phyloP scores from a whole-genome alignment of 1,140 invertebrate genomes.

The Drosophila setifemur region DNA sequence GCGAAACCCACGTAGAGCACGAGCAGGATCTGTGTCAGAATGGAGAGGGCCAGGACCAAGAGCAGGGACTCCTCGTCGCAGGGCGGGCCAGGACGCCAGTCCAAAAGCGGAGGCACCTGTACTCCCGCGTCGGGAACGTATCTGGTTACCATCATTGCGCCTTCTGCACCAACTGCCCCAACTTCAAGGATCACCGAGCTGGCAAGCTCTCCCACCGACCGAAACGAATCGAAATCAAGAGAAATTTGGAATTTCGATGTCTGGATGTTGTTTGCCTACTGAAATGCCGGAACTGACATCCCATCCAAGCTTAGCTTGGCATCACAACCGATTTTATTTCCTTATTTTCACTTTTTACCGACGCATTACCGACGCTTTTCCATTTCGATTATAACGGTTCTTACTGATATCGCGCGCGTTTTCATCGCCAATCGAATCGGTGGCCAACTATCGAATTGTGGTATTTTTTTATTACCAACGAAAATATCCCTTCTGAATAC shows the following conservation, averaged over 20 bases:
- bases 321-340: too few species aligned
- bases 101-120: neutral
- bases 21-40: constrained; percentile 36
- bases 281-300: too few species aligned
- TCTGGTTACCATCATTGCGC: neutral
- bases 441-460: too few species aligned
- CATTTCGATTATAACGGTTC: too few species aligned
- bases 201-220: neutral
- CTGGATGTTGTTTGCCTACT: neutral
- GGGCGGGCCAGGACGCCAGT: neutral
- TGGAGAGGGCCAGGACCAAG: constrained; percentile 13
- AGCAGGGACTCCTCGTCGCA: constrained; percentile 23
- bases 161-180: neutral
- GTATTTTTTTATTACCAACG: too few species aligned
- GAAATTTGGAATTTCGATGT: constrained; percentile 22
- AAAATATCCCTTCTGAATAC: too few species aligned
- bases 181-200: neutral
- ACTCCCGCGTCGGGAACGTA: neutral
- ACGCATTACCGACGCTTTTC: too few species aligned
- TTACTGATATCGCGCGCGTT: too few species aligned
- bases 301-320: too few species aligned
- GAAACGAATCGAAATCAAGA: neutral
- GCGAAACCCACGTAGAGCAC: constrained; percentile 28
- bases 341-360: too few species aligned
- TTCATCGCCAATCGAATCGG: too few species aligned